These are phyloP conservation scores for Aegotheles bennettii DNA, from an alignment of 2,113 vertebrate genomes.

Conservation along the genomic window DNA sequence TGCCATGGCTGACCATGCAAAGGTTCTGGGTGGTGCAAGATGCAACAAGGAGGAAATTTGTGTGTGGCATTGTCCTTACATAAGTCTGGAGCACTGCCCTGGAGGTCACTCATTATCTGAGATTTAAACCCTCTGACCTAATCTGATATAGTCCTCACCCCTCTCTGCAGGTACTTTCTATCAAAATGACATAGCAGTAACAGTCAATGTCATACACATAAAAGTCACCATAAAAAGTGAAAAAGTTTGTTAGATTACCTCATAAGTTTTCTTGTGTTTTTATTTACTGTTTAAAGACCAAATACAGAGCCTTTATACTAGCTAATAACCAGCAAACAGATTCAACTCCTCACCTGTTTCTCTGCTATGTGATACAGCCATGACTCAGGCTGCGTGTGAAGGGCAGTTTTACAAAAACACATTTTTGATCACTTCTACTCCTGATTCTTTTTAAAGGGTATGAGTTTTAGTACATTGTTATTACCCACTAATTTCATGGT, in stretches of 20 bases:
- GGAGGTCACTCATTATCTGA: background rate
- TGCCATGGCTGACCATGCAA: fast-evolving
- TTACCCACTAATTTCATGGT: constrained; percentile 72
- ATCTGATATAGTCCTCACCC: background rate
- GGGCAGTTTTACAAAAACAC: background rate
- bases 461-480: constrained; percentile 35
- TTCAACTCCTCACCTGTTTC: background rate
- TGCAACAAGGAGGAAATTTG: background rate
- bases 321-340: background rate
- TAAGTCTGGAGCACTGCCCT: background rate
- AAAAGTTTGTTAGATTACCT: background rate
- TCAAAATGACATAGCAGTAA: background rate
- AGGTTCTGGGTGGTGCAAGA: background rate
- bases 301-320: background rate
- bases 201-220: background rate
- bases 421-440: background rate
- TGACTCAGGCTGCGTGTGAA: background rate
- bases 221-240: background rate
- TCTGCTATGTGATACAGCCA: background rate
- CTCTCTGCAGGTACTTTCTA: background rate
- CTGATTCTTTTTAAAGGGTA: constrained; percentile 15
- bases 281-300: background rate
- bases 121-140: background rate
- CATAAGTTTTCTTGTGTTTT: background rate
- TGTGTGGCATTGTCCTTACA: fast-evolving